These are phyloP conservation scores for Clarias platycephalus DNA, from an alignment of 2,797 vertebrate genomes.

Conservation along the genomic window DNA sequence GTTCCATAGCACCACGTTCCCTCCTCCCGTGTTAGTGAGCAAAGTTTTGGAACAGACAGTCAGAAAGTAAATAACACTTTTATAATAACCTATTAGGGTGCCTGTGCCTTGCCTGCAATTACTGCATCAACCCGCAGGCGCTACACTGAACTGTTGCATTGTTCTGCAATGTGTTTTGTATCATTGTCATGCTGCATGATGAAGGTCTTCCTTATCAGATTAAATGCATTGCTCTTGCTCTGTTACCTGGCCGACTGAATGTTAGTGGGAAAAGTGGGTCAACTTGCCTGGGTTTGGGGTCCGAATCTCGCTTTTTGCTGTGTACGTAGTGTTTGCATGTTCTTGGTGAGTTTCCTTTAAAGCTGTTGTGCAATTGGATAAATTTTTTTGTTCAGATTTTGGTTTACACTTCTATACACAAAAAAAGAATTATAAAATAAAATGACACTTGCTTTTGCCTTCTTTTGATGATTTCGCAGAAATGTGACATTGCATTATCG, in stretches of 20 bases:
- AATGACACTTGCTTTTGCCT: too few relatives aligned
- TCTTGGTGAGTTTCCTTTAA: too few relatives aligned
- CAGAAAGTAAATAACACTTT: not conserved
- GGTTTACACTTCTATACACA: too few relatives aligned
- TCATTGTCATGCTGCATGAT: not conserved
- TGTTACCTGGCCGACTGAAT: not conserved
- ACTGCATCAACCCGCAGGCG: not conserved
- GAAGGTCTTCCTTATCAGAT: not conserved
- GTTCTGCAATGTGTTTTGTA: not conserved
- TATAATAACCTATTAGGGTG: not conserved
- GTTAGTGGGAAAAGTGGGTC: not conserved
- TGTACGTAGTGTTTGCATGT: too few relatives aligned
- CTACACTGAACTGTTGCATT: not conserved
- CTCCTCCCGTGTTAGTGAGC: not conserved
- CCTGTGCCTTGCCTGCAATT: not conserved
- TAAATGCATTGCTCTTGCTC: not conserved
- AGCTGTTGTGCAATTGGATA: too few relatives aligned
- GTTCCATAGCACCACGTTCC: not conserved
- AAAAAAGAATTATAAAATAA: too few relatives aligned
- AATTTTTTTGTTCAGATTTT: too few relatives aligned
- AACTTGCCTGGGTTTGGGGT: too few relatives aligned
- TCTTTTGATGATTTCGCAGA: too few relatives aligned
- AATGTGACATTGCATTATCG: too few relatives aligned
- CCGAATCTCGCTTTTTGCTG: too few relatives aligned
- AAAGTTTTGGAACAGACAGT: not conserved